These are phyloP conservation scores for Nothocercus nigrocapillus DNA, from an alignment of 2,113 vertebrate genomes.

Conservation along the genomic window DNA sequence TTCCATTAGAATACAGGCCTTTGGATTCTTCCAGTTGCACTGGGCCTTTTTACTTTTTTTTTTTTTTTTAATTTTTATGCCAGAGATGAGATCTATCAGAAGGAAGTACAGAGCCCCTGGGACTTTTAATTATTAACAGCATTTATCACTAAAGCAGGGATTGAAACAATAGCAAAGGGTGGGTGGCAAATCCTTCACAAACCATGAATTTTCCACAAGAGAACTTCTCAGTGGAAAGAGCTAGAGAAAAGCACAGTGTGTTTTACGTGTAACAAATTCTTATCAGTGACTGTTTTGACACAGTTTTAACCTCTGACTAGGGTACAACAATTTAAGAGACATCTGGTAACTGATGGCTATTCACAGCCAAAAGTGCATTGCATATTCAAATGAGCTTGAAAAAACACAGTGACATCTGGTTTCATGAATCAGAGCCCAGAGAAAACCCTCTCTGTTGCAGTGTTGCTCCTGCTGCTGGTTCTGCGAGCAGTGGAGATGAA, in stretches of 20 bases:
- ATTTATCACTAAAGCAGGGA: not conserved
- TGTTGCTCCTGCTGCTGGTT: not conserved
- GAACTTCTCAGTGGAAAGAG: not conserved
- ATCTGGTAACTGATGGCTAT: slow-evolving; percentile 30
- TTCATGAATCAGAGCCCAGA: not conserved
- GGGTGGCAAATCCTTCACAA: not conserved
- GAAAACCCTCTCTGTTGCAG: not conserved
- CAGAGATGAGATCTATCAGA: not conserved
- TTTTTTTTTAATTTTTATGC: not conserved
- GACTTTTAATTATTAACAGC: slow-evolving; percentile 45
- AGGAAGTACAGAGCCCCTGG: not conserved
- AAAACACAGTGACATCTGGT: slow-evolving; percentile 28
- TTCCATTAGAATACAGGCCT: not conserved
- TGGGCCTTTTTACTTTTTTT: not conserved
- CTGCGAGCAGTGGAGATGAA: not conserved
- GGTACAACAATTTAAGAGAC: slow-evolving; percentile 17
- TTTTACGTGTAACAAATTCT: not conserved
- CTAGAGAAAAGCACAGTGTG: not conserved
- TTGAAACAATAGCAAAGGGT: rapidly evolving
- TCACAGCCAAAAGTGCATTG: slow-evolving; percentile 26
- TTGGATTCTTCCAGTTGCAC: not conserved
- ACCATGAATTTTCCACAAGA: not conserved
- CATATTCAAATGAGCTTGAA: slow-evolving; percentile 60
- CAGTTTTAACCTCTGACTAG: slow-evolving; percentile 34
- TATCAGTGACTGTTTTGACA: slow-evolving; percentile 25